These are phyloP conservation scores for Phainopepla nitens DNA, from an alignment of 2,113 vertebrate genomes.

Conservation along the genomic window DNA sequence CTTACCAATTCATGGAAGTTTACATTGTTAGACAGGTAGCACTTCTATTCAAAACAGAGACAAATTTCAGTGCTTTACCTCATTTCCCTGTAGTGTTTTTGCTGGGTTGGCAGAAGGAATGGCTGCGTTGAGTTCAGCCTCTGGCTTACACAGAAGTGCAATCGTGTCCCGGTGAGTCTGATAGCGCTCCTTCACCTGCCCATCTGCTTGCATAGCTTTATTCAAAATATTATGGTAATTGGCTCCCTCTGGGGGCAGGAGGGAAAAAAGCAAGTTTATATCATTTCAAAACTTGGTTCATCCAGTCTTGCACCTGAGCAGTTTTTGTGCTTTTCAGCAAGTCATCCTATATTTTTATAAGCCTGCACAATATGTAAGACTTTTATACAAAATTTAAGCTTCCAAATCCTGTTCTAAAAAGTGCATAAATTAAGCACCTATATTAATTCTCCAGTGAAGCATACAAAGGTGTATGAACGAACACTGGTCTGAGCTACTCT, in stretches of 20 bases:
- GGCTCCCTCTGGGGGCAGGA: slow-evolving; percentile 75
- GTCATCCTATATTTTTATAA: not conserved
- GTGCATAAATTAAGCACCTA: not conserved
- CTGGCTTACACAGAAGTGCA: slow-evolving; percentile 88
- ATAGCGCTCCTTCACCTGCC: slow-evolving; percentile 90
- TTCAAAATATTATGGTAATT: slow-evolving; percentile 84
- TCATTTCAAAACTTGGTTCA: not conserved
- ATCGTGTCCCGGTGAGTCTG: slow-evolving; percentile 90
- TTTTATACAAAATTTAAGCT: not conserved
- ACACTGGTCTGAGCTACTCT: not conserved
- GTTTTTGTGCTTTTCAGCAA: not conserved
- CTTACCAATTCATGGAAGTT: not conserved
- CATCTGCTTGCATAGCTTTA: slow-evolving; percentile 91
- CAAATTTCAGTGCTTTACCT: slow-evolving; percentile 72
- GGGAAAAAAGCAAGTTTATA: not conserved
- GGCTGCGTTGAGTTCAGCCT: slow-evolving; percentile 86
- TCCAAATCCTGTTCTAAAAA: not conserved
- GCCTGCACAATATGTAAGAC: not conserved
- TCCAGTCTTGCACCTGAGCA: not conserved
- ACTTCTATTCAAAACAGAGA: not conserved
- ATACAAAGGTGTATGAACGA: not conserved
- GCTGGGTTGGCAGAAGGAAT: slow-evolving; percentile 97
- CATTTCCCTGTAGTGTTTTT: slow-evolving; percentile 93
- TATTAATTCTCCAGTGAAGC: not conserved
- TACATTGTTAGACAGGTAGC: not conserved